Conservation (phyloP, 2,888 invertebrate species). For the Norana najaformis region DNA sequence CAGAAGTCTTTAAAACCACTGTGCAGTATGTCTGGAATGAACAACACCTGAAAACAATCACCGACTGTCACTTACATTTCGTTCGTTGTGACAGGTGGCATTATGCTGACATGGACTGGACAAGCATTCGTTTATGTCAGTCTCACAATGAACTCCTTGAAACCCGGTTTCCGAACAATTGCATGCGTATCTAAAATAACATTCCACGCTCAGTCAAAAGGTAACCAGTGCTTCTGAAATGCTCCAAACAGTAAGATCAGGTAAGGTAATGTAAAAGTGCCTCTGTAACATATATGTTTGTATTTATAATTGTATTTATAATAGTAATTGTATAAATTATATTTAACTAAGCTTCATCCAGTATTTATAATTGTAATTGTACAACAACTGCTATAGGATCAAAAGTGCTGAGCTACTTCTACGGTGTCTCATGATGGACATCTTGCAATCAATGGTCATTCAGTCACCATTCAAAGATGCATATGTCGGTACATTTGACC, state of each 20-base stretch:
- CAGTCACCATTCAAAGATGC: neutral
- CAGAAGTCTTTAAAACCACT: too few relatives aligned
- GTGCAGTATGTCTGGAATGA: neutral
- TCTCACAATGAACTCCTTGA: conserved; percentile 30
- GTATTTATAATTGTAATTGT: neutral
- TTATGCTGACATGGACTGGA: conserved; percentile 50
- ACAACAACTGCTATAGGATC: neutral
- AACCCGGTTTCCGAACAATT: conserved; percentile 33
- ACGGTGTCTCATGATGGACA: neutral
- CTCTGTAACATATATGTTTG: too few relatives aligned
- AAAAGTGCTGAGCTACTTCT: too few relatives aligned
- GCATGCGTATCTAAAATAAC: conserved; percentile 24
- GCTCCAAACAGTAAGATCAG: too few relatives aligned
- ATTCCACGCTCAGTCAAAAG: neutral
- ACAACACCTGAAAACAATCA: neutral
- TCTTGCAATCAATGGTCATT: neutral
- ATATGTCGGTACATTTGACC: too few relatives aligned
- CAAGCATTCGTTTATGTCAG: conserved; percentile 46
- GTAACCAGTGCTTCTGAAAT: too few relatives aligned
- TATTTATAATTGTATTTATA: neutral
- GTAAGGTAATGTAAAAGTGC: too few relatives aligned
- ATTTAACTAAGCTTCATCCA: too few relatives aligned
- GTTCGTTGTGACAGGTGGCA: conserved; percentile 47
- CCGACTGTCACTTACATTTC: neutral
- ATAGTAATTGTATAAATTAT: too few relatives aligned